Conservation (phyloP, 2,113 vertebrate genomes). For the Gadus macrocephalus region DNA sequence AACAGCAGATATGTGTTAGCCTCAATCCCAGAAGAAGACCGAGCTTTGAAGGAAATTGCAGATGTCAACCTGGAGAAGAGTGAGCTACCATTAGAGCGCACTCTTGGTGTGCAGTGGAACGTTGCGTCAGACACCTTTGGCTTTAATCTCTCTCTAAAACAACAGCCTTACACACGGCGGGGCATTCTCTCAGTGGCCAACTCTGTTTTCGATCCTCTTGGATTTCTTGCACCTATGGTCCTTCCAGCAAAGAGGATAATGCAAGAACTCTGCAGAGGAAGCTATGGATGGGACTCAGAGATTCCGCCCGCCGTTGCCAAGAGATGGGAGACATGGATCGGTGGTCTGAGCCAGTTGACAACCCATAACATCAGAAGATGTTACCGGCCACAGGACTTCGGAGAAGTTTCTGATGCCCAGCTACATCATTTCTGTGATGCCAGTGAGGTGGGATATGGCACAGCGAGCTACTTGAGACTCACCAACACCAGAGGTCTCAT, state of each 20-base stretch:
- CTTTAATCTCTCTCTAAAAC: constrained; percentile 7
- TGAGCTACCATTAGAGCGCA: not conserved
- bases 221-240: constrained; percentile 14
- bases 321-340: no score
- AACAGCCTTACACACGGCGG: constrained; percentile 8
- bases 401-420: no score
- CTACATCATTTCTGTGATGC: no score
- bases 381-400: no score
- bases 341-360: no score
- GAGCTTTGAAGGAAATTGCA: not conserved
- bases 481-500: no score
- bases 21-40: no score
- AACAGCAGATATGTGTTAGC: no score
- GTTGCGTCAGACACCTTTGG: constrained; percentile 5
- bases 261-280: not conserved
- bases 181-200: constrained; percentile 15
- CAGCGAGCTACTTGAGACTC: no score
- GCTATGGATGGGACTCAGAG: not conserved
- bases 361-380: no score
- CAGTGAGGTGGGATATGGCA: no score
- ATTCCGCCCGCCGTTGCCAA: no score
- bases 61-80: not conserved
- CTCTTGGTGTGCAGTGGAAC: constrained; percentile 8
- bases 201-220: constrained; percentile 22
- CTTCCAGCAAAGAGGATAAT: constrained; percentile 3